phyloP scores from a whole-genome alignment of 2,113 vertebrate species.

The Rallus limicola region DNA sequence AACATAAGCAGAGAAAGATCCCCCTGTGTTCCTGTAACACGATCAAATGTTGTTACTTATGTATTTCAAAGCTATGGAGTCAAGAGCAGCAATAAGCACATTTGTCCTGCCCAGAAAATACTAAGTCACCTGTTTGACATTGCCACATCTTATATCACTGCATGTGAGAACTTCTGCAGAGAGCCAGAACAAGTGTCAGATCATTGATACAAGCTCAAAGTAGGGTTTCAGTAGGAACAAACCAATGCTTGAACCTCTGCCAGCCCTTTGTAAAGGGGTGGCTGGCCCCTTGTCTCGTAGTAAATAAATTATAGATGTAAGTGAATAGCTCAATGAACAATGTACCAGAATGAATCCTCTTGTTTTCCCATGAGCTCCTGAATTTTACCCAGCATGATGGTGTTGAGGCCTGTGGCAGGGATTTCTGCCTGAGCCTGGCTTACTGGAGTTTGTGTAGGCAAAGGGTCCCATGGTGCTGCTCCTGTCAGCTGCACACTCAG shows the following conservation, averaged over 20 bases:
- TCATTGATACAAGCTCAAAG: neutral
- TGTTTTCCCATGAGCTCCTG: neutral
- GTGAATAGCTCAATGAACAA: neutral
- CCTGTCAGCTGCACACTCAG: neutral
- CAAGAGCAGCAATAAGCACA: neutral
- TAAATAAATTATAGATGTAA: neutral
- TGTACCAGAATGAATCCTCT: neutral
- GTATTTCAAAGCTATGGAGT: neutral
- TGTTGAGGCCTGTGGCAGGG: neutral
- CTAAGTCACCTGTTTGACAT: neutral
- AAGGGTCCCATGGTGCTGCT: neutral
- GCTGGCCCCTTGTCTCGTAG: neutral
- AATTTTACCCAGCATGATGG: neutral
- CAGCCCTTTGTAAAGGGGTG: neutral
- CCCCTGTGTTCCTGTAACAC: neutral
- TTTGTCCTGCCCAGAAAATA: neutral
- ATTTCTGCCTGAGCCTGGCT: neutral
- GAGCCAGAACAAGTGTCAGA: neutral
- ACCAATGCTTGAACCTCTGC: neutral
- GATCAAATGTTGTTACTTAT: neutral
- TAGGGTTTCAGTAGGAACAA: neutral
- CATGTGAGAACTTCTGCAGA: neutral
- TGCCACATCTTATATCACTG: neutral
- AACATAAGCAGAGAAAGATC: neutral
- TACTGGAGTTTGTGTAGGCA: neutral